Base-by-base conservation (phyloP, 2,797 vertebrate species). In the Dendrocincla fuliginosa region DNA sequence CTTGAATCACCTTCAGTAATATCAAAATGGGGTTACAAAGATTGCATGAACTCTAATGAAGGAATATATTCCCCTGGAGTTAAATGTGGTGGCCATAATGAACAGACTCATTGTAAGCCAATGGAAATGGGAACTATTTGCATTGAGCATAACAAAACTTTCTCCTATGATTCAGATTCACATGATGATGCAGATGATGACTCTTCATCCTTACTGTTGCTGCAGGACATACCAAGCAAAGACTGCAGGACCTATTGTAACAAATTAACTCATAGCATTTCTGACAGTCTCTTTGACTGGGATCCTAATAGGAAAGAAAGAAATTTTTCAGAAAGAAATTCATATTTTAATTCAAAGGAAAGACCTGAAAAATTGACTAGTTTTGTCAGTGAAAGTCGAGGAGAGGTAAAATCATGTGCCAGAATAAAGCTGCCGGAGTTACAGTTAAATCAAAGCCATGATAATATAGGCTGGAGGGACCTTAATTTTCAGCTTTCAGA, bases 11-110 rank as follows among this genome's bases (percentile, higher is more conserved):
- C 98, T 7, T 98, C 98, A 37, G 97, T 98, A 95, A 98, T 98
- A 96, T 98, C 98, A 92, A 99, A 98, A 96, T 99, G 99, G 77
- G 98, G 98, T 76, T 98, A 98, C 96, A 99, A 99, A 97, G 99
- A 99, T 94, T 99, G 99, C 97, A 99, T 99, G 99, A 98, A 99
- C 97, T 99, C 99, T 52, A 99, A 99, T 6, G 99, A 99, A 98
- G 99, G 99, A 49, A 99, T 99, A 96, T 99, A 99, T 97, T 99
- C 99, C 44, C 98, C 99, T 63, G 99, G 98, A 44, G 97, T 99
- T 94, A 99, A 99, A 94, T 98, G 96, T 69, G 95, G 96, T 33
- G 97, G 97, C 79, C 98, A 98, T 92, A 98, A 98, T 24, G 97
- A 98, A 11, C 94, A 96, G 37, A 68, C 91, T 30, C 78, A 96